Conservation (phyloP, 2,888 invertebrate species). For the Drosophila paucipuncta region DNA sequence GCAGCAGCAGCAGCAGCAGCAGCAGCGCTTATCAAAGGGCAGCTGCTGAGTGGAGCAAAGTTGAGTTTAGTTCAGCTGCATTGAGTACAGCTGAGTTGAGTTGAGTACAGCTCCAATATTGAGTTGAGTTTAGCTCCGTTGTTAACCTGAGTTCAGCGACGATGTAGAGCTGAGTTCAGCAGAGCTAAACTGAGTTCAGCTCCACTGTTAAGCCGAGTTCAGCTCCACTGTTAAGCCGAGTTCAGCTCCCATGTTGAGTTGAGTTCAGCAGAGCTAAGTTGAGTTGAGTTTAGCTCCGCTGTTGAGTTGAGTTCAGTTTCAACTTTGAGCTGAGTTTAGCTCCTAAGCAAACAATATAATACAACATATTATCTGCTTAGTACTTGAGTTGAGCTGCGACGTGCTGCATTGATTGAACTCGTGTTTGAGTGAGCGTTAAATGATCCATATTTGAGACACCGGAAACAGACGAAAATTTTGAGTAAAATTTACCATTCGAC, state of each 20-base stretch:
- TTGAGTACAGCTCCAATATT: background rate
- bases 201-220: background rate
- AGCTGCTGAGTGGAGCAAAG: slow-evolving; percentile 29
- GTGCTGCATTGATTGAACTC: slow-evolving; percentile 47
- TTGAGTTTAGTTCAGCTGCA: slow-evolving; percentile 16
- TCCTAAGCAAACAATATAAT: background rate
- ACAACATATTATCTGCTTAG: background rate
- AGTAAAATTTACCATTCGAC: background rate
- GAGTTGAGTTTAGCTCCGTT: background rate
- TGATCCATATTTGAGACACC: background rate
- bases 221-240: background rate
- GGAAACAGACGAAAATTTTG: slow-evolving; percentile 1
- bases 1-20: slow-evolving; percentile 23
- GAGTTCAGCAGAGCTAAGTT: slow-evolving; percentile 7
- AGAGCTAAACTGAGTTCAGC: slow-evolving; percentile 26
- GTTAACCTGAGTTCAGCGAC: background rate
- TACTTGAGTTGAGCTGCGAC: background rate
- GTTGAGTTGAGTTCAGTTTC: background rate
- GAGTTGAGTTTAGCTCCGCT: background rate
- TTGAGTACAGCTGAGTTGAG: slow-evolving; percentile 9
- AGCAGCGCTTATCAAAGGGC: slow-evolving; percentile 60
- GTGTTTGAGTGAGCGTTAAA: slow-evolving; percentile 41
- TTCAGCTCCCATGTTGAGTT: background rate
- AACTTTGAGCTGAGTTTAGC: background rate
- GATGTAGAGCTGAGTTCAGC: background rate